Percentiles rank a stretch among this genome's conserved stretches.
Conservation (phyloP, 1,140 invertebrate genomes). For the Platorchestia sp. region DNA sequence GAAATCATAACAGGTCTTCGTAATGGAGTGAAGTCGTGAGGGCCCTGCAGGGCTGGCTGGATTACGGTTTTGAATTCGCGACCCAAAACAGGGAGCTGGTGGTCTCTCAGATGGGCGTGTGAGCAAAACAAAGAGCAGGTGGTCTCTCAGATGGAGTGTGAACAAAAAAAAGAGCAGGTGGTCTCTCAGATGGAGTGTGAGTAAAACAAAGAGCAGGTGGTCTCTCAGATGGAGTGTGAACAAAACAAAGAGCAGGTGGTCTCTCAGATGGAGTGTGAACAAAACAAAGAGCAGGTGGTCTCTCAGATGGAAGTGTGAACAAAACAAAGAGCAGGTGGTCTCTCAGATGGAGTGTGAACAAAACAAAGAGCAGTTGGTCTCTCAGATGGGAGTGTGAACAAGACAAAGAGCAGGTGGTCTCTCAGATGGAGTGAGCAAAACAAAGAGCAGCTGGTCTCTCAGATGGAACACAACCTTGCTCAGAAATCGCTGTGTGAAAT, state of each 20-base stretch:
- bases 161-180: too few relatives aligned
- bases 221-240: neutral
- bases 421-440: too few relatives aligned
- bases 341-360: too few relatives aligned
- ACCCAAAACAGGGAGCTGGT: neutral
- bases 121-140: neutral
- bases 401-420: neutral
- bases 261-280: too few relatives aligned
- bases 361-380: neutral
- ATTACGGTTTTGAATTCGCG: neutral
- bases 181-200: too few relatives aligned
- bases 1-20: neutral
- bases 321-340: too few relatives aligned
- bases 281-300: too few relatives aligned
- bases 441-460: too few relatives aligned
- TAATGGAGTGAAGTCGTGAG: neutral
- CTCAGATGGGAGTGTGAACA: neutral
- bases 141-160: too few relatives aligned
- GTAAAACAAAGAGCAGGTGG: neutral
- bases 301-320: too few relatives aligned
- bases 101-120: neutral
- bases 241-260: neutral
- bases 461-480: too few relatives aligned
- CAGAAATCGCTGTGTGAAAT: too few relatives aligned
- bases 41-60: neutral